Percentiles rank a stretch among this genome's conserved stretches.
Conservation (phyloP, 2,113 vertebrate species). For the Toxotes chatareus region DNA sequence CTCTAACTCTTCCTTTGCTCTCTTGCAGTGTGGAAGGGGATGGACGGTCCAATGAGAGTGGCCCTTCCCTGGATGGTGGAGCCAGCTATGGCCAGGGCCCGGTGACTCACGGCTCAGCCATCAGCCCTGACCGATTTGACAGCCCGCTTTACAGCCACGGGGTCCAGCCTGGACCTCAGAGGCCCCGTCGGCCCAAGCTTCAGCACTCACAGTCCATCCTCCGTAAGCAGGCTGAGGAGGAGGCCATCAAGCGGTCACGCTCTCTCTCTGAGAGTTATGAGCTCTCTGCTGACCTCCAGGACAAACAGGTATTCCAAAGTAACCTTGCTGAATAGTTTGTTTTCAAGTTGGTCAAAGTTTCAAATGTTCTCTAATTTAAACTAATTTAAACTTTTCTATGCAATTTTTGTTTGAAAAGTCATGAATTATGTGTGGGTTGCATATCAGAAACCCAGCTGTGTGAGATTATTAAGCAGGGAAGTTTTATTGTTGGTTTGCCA, state of each 20-base stretch:
- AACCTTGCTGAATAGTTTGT: not conserved
- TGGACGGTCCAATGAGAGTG: conserved; percentile 89
- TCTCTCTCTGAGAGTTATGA: conserved; percentile 99
- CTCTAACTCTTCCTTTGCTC: conserved; percentile 13
- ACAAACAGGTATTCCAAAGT: conserved; percentile 92
- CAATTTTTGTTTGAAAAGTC: not conserved
- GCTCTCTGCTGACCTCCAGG: conserved; percentile 98
- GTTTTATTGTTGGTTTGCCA: not conserved
- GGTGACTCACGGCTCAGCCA: conserved; percentile 88
- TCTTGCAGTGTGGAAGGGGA: conserved; percentile 94
- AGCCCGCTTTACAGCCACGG: conserved; percentile 87
- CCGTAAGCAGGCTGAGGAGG: conserved; percentile 97
- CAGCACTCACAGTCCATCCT: conserved; percentile 97
- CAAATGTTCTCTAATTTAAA: not conserved
- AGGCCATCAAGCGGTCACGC: conserved; percentile 96
- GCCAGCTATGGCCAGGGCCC: conserved; percentile 89
- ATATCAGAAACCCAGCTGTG: not conserved
- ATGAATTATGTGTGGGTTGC: not conserved
- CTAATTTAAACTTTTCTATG: not conserved
- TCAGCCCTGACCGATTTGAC: conserved; percentile 94
- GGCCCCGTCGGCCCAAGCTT: conserved; percentile 92
- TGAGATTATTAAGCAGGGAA: conserved; percentile 1
- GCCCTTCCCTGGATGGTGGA: conserved; percentile 90
- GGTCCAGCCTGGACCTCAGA: conserved; percentile 89
- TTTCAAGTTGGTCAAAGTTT: not conserved